A percentile compares a stretch with the other conserved stretches of the same genome.
phyloP scores from a whole-genome alignment of 2,113 vertebrate genomes.

The Clupea harengus region DNA sequence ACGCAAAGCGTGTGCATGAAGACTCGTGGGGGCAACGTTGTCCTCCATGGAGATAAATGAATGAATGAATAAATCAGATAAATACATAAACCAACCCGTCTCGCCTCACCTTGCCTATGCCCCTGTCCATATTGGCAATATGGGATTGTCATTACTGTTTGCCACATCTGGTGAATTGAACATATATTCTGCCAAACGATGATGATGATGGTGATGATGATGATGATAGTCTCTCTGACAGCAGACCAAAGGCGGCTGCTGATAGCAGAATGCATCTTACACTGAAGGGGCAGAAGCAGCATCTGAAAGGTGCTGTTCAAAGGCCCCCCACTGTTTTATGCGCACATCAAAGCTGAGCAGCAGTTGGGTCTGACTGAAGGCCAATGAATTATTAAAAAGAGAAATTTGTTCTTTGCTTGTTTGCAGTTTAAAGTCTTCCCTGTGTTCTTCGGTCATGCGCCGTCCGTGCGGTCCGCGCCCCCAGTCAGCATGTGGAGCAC shows the following conservation, averaged over 20 bases:
- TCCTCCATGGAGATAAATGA: not conserved
- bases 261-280: not conserved
- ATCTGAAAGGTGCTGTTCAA: slow-evolving; percentile 20
- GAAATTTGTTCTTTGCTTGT: not conserved
- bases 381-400: slow-evolving; percentile 39
- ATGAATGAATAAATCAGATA: not conserved
- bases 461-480: not conserved
- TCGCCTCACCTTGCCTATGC: not conserved
- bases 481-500: not conserved
- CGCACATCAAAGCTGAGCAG: slow-evolving; percentile 1
- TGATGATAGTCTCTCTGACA: slow-evolving; percentile 2
- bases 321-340: not conserved
- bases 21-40: not conserved
- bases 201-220: not conserved
- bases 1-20: slow-evolving; percentile 4
- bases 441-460: not conserved
- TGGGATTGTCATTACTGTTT: slow-evolving; percentile 13
- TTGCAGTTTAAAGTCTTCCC: not conserved
- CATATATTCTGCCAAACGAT: not conserved
- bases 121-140: slow-evolving; percentile 3
- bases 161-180: not conserved
- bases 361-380: slow-evolving; percentile 20
- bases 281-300: not conserved
- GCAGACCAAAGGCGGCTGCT: not conserved
- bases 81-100: not conserved